These are phyloP conservation scores for Caenorhabditis angaria DNA, from an alignment of 2,888 invertebrate species.

Conservation along the genomic window DNA sequence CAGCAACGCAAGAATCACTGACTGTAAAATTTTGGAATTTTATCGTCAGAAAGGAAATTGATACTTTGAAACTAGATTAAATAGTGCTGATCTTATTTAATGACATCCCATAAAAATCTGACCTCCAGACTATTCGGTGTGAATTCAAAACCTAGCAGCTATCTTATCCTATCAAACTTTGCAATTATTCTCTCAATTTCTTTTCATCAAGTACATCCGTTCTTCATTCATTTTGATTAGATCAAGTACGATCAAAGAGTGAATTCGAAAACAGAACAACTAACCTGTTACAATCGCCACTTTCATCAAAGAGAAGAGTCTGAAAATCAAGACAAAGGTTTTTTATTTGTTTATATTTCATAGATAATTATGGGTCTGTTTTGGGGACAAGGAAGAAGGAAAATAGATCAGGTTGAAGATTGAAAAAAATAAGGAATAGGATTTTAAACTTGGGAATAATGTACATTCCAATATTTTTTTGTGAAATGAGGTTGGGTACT, in stretches of 20 bases:
- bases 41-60: neutral
- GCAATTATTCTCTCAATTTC: too few relatives aligned
- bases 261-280: conserved; percentile 12
- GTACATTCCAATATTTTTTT: too few relatives aligned
- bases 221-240: too few relatives aligned
- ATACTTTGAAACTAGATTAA: neutral
- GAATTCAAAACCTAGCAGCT: too few relatives aligned
- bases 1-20: conserved; percentile 58
- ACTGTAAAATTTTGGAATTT: conserved; percentile 35
- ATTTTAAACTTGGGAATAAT: too few relatives aligned
- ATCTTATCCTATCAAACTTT: too few relatives aligned
- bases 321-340: conserved; percentile 11
- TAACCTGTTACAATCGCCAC: conserved; percentile 35
- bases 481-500: too few relatives aligned
- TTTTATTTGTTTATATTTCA: too few relatives aligned
- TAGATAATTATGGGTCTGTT: conserved; percentile 3
- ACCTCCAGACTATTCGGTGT: neutral
- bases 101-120: neutral
- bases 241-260: neutral
- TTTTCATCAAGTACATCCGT: too few relatives aligned
- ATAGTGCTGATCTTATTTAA: neutral
- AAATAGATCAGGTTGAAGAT: neutral
- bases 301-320: conserved; percentile 21
- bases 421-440: neutral
- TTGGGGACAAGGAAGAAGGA: neutral